Conservation (phyloP, 1,140 invertebrate genomes). For the Ips nitidus region DNA sequence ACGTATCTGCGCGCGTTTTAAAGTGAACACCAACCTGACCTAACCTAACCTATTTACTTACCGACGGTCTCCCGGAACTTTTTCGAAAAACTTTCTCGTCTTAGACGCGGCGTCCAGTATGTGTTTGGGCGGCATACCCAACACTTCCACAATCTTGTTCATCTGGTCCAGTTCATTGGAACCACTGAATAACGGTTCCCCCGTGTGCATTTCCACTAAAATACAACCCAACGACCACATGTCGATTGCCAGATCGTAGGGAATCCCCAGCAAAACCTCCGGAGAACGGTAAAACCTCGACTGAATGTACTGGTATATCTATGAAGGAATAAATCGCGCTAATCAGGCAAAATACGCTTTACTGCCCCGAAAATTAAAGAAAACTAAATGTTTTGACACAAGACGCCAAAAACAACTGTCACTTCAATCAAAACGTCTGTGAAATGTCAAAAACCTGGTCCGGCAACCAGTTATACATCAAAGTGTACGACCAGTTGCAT, state of each 20-base stretch:
- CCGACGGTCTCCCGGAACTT: constrained; percentile 78
- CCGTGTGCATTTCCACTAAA: constrained; percentile 99
- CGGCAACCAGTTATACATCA: too few species aligned
- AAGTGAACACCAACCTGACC: neutral
- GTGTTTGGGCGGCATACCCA: constrained; percentile 97
- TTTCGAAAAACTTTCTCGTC: constrained; percentile 99
- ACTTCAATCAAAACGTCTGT: too few species aligned
- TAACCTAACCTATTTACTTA: constrained; percentile 61
- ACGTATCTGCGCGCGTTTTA: constrained; percentile 64
- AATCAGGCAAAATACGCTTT: too few species aligned
- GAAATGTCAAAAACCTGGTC: too few species aligned
- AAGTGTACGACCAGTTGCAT: too few species aligned
- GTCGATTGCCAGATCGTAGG: constrained; percentile 94
- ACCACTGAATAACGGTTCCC: constrained; percentile 97
- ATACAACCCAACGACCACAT: constrained; percentile 99
- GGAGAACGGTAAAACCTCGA: constrained; percentile 98
- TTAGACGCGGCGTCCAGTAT: constrained; percentile 93
- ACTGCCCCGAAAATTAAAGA: too few species aligned
- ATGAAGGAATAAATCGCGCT: too few species aligned
- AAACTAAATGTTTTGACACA: too few species aligned
- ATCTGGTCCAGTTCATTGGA: constrained; percentile 99
- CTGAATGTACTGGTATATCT: constrained; percentile 99
- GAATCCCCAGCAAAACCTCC: constrained; percentile 90
- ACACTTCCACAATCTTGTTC: constrained; percentile 99
- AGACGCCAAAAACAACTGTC: too few species aligned